Evolutionary conservation across 1,140 invertebrate genomes (phyloP), one percentile per base, ranked within the genome.

Genomic region (Zaprionus taronus): DNA sequence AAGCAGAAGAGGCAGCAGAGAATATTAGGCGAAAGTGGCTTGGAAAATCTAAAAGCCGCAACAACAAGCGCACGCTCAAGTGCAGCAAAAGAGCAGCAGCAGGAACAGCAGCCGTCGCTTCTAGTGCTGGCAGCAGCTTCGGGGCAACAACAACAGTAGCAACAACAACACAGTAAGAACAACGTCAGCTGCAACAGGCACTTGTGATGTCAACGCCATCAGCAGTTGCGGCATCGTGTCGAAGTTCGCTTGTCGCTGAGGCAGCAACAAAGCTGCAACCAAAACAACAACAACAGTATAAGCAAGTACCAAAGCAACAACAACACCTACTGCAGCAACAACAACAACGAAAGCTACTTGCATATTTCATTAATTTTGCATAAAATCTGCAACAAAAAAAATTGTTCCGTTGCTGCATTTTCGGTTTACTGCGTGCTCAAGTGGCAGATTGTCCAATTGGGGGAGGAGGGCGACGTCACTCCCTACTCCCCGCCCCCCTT

Each of bases 1-100:
- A 55, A 55, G 51, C n/a, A 11, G 31, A 22, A 44, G 49, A 78
- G 63, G 80, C 82, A 83, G 76, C 76, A 79, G 83, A 79, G 83
- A 87, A 87, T 86, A 87, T 86, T 87, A 86, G 84, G 66, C 72
- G 80, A 87, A 83, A 86, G 83, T 86, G 83, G 83, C 83, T 86
- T 83, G 82, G 80, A 77, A 83, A 87, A 78, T 83, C 81, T 79
- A 71, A 86, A 86, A 86, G 83, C 83, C 83, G 79, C 83, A 87
- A 83, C 83, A 74, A 72, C 28, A 60, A 58, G 62, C n/a, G 41
- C 24, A 56, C 64, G 55, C 63, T 82, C 70, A 74, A 84, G 83
- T 84, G 74, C 57, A 68, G 72, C 72, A 58, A 60, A 51, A 63
- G 51, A 63, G 51, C 72, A 58, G 67, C 66, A 63, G 38, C 60